Percentiles rank a stretch among this genome's conserved stretches.
These are phyloP conservation scores for Lithophane socia DNA, from an alignment of 2,888 invertebrate species.

Conservation along the genomic window DNA sequence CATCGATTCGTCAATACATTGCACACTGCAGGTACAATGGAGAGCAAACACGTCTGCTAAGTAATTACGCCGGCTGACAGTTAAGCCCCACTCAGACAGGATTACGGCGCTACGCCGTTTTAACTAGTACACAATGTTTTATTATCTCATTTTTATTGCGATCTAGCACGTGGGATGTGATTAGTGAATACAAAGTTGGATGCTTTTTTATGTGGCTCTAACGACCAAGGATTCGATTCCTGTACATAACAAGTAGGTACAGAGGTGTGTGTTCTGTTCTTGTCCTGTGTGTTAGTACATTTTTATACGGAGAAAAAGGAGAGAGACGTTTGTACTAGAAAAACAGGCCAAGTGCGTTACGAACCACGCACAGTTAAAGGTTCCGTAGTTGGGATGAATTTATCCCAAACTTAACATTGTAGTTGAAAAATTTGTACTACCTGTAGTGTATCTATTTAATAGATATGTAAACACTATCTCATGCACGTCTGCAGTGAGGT, in stretches of 20 bases:
- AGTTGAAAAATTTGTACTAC: too few relatives aligned
- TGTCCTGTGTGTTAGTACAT: neutral
- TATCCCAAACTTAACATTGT: too few relatives aligned
- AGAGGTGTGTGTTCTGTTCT: too few relatives aligned
- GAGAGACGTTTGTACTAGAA: too few relatives aligned
- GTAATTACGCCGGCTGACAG: conserved; percentile 57
- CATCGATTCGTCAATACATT: conserved; percentile 31
- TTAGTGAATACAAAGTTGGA: neutral
- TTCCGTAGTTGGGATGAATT: too few relatives aligned
- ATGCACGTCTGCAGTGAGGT: too few relatives aligned
- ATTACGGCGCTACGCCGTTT: conserved; percentile 63
- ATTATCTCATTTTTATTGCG: conserved; percentile 48
- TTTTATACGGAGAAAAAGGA: neutral
- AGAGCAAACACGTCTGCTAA: conserved; percentile 49
- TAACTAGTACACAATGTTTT: conserved; percentile 53
- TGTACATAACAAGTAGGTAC: too few relatives aligned
- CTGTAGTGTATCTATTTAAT: too few relatives aligned
- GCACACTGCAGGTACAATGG: conserved; percentile 32
- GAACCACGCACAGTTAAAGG: too few relatives aligned
- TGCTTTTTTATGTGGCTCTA: neutral
- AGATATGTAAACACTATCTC: too few relatives aligned
- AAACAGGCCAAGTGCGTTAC: neutral
- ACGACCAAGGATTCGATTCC: neutral
- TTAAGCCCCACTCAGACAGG: conserved; percentile 75
- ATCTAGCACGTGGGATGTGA: conserved; percentile 26